These are phyloP conservation scores for Hippocampus mohnikei DNA, from an alignment of 2,113 vertebrate species.

Conservation along the genomic window DNA sequence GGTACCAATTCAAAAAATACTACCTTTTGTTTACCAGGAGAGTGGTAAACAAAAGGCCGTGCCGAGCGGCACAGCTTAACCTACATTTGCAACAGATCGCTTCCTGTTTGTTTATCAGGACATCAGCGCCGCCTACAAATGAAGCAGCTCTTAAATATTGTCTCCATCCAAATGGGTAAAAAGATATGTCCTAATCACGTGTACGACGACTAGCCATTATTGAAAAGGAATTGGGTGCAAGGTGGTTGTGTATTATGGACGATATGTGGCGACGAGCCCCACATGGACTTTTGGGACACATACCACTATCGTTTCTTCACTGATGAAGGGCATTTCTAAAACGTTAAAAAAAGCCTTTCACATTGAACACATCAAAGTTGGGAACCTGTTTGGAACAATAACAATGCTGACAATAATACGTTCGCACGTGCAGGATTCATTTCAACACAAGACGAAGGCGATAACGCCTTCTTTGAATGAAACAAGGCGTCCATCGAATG, in stretches of 20 bases:
- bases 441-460: not conserved
- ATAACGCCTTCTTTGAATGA: not conserved
- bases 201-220: too few species aligned
- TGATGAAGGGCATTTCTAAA: not conserved
- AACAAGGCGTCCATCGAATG: not conserved
- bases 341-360: too few species aligned
- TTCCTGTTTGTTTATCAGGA: not conserved
- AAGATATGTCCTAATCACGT: too few species aligned
- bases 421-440: not conserved
- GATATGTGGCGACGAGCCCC: too few species aligned
- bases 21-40: too few species aligned
- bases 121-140: not conserved
- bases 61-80: not conserved
- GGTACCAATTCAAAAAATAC: not conserved
- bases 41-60: not conserved
- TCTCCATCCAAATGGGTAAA: not conserved
- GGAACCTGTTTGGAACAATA: not conserved
- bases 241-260: too few species aligned
- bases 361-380: constrained; percentile 5
- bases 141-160: not conserved
- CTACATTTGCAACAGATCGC: constrained; percentile 1
- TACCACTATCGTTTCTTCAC: not conserved
- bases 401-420: not conserved
- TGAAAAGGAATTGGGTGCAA: too few species aligned
- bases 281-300: not conserved